Percentiles rank a stretch among this genome's conserved stretches.
Conservation (phyloP, 2,888 invertebrate genomes). For the Deilephila porcellus region DNA sequence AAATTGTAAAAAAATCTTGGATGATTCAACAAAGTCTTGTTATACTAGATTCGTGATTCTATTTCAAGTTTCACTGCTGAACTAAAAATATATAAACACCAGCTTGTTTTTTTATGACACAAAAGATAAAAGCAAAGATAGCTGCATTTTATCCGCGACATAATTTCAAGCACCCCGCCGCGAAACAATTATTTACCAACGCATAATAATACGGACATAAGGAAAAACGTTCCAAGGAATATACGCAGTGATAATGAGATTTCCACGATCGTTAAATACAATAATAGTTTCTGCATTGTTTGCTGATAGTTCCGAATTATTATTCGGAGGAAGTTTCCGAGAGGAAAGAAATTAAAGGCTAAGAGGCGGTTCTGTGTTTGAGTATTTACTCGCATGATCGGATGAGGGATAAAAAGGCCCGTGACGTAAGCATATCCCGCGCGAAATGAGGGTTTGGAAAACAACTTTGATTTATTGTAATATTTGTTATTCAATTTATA, state of each 20-base stretch:
- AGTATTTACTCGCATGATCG: slow-evolving; percentile 10
- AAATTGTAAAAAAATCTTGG: too few relatives aligned
- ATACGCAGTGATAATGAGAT: slow-evolving; percentile 68
- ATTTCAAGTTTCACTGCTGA: too few relatives aligned
- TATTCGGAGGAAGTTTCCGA: slow-evolving; percentile 38
- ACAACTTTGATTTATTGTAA: slow-evolving; percentile 4
- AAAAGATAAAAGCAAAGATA: neutral
- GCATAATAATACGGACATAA: slow-evolving; percentile 25
- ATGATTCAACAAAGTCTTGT: too few relatives aligned
- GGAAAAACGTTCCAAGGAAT: slow-evolving; percentile 35
- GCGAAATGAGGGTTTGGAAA: neutral
- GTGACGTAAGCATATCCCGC: slow-evolving; percentile 9
- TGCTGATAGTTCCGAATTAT: slow-evolving; percentile 52
- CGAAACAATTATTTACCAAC: slow-evolving; percentile 16
- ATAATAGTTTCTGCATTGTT: slow-evolving; percentile 62
- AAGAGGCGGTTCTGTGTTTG: neutral
- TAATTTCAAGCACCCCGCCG: neutral
- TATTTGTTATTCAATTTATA: neutral
- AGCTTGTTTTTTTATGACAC: neutral
- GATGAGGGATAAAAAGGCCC: slow-evolving; percentile 8
- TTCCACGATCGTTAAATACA: slow-evolving; percentile 66
- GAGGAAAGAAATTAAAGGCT: slow-evolving; percentile 24
- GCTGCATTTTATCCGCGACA: slow-evolving; percentile 3
- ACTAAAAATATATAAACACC: neutral
- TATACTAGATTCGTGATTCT: too few relatives aligned